Base-by-base conservation (phyloP, 2,888 invertebrate species). In the Phlogophora meticulosa region DNA sequence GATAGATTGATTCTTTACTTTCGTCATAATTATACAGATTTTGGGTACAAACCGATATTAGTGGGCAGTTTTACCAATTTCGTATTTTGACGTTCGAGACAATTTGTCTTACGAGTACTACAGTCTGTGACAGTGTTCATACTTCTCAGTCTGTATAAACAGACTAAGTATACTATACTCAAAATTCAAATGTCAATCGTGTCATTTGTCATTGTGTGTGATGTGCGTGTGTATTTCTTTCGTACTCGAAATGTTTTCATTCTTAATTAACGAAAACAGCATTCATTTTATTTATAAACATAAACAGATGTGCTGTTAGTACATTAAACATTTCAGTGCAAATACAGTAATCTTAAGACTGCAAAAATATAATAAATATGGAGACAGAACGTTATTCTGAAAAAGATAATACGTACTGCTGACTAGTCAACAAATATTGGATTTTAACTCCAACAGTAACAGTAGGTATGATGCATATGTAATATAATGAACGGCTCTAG, bases 401-500 rank as follows among this genome's bases (percentile, higher is more conserved):
- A 38, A 59, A 13, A 34, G 59, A 49, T 52, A 72, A 45, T 58
- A 51, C 45, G 48, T 75, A 69, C 56, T 80, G 65, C 69, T 80
- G 73, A 76, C 69, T 66, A 73, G 73, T 73, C 69, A 69, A 42
- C 61, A 68, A 78, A 62, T 56, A 75, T 65, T 65, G 72, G 63
- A 60, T 69, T 58, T 53, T 11, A 65, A 62, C 60, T 69, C 38
- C 53, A 68, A 67, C 56, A 52, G 43, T 60, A 68, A 65, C 59
- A 66, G 38, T 65, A 78, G 63, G 63, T 72, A 78, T 72, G 75
- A 69, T 60, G 74, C 65, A 61, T 58, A 64, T 53, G 64, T 75
- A 62, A 74, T 78, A 91, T 84, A 84, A 94, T 94, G 94, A 94
- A 92, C 83, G 91, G 88, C 75, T 86, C 89, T 62, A 90, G 87